phyloP scores from a whole-genome alignment of 2,888 invertebrate genomes.

The Harpalus rufipes region DNA sequence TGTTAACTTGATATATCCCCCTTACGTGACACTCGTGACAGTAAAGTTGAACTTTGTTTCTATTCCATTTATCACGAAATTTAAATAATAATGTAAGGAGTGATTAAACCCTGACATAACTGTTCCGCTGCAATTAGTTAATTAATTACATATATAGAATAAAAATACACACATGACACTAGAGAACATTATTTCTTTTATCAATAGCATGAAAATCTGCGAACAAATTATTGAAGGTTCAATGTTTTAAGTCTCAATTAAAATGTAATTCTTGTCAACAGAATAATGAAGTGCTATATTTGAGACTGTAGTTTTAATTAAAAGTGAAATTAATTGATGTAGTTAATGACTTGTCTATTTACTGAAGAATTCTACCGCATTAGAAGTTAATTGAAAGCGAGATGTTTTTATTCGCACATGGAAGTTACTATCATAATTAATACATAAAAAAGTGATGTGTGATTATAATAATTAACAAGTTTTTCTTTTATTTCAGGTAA shows the following conservation, averaged over 20 bases:
- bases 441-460: neutral
- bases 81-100: neutral
- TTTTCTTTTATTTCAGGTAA: neutral
- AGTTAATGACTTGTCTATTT: neutral
- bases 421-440: neutral
- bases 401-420: neutral
- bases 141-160: too few species aligned
- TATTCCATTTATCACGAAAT: neutral
- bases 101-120: neutral
- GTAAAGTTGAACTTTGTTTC: neutral
- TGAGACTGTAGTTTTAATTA: neutral
- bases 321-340: conserved; percentile 6
- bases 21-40: neutral
- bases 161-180: too few species aligned
- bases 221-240: too few species aligned
- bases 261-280: neutral
- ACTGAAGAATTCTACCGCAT: neutral
- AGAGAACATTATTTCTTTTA: too few species aligned
- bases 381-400: neutral
- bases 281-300: neutral
- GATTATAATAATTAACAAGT: neutral
- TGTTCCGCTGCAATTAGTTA: neutral
- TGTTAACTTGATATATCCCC: neutral
- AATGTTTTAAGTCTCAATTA: neutral
- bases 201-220: too few species aligned